phyloP scores from a whole-genome alignment of 2,797 vertebrate species.

The Rhinatrema bivittatum region DNA sequence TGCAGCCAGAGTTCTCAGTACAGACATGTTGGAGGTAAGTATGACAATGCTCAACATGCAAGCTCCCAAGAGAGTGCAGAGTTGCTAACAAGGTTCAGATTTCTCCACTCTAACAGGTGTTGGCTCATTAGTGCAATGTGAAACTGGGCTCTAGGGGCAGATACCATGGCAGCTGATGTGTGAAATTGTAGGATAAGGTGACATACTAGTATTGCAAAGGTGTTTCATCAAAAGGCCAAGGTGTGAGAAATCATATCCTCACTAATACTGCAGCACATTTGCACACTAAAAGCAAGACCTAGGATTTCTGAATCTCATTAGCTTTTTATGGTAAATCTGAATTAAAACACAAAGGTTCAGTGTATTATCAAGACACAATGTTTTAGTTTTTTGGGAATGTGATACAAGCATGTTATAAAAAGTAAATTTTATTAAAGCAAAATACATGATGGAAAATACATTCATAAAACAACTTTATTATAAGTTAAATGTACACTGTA shows the following conservation, averaged over 20 bases:
- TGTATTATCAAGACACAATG: not conserved
- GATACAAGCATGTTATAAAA: accelerated
- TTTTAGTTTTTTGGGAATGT: not conserved
- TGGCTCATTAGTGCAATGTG: slow-evolving; percentile 39
- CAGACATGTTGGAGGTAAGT: slow-evolving; percentile 73
- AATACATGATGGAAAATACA: too few relatives aligned
- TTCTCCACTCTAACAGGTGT: slow-evolving; percentile 53
- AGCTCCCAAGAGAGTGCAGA: slow-evolving; percentile 12
- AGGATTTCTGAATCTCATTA: slow-evolving; percentile 27
- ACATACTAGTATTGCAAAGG: slow-evolving; percentile 31
- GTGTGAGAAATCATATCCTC: slow-evolving; percentile 36
- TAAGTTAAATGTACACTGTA: too few relatives aligned
- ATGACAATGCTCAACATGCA: slow-evolving; percentile 28
- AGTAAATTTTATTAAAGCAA: accelerated
- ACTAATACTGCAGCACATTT: slow-evolving; percentile 14
- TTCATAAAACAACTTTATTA: too few relatives aligned
- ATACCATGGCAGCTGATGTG: slow-evolving; percentile 46
- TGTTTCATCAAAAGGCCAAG: slow-evolving; percentile 48
- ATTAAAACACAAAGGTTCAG: not conserved
- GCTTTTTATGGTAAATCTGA: slow-evolving; percentile 1
- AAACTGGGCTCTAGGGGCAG: slow-evolving; percentile 34
- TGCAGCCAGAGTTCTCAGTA: slow-evolving; percentile 72
- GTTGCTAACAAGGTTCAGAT: slow-evolving; percentile 41
- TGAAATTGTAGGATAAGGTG: slow-evolving; percentile 44
- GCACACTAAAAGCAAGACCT: slow-evolving; percentile 7